These are phyloP conservation scores for Perizoma flavofasciatum DNA, from an alignment of 2,888 invertebrate species.

Conservation along the genomic window DNA sequence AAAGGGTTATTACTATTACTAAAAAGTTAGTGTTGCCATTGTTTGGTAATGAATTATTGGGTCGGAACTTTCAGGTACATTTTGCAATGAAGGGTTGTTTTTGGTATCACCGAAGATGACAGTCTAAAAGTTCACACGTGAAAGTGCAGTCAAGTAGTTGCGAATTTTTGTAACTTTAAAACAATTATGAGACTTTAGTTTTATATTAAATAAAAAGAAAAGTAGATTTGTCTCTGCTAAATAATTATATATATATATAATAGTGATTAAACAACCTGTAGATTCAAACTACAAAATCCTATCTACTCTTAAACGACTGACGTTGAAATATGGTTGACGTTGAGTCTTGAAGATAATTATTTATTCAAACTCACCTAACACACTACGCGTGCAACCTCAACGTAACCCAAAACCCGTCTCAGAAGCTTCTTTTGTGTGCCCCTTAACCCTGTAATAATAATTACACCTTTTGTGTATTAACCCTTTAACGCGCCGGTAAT, in stretches of 20 bases:
- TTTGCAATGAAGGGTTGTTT: slow-evolving; percentile 78
- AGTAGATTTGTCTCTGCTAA: too few species aligned
- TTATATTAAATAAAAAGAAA: too few species aligned
- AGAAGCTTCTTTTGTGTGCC: slow-evolving; percentile 61
- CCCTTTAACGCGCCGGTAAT: slow-evolving; percentile 77
- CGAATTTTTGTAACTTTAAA: slow-evolving; percentile 2
- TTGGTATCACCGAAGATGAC: slow-evolving; percentile 68
- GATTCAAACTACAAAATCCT: neutral
- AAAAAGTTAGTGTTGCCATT: slow-evolving; percentile 76
- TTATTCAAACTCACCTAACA: slow-evolving; percentile 49
- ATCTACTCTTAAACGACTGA: slow-evolving; percentile 5
- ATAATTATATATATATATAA: too few species aligned
- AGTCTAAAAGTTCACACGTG: slow-evolving; percentile 76
- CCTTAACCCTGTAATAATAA: slow-evolving; percentile 78
- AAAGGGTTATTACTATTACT: slow-evolving; percentile 82
- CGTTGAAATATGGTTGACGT: slow-evolving; percentile 15
- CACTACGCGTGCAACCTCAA: slow-evolving; percentile 66
- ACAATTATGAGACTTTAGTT: neutral
- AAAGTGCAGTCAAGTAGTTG: slow-evolving; percentile 68
- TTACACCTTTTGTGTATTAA: slow-evolving; percentile 78
- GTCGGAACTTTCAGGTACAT: slow-evolving; percentile 82
- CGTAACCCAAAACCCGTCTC: slow-evolving; percentile 67
- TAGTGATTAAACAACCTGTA: neutral
- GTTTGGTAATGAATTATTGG: slow-evolving; percentile 83
- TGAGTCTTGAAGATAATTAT: slow-evolving; percentile 38